Base-by-base conservation (phyloP, 2,113 vertebrate species). In the Aplodontia rufa region DNA sequence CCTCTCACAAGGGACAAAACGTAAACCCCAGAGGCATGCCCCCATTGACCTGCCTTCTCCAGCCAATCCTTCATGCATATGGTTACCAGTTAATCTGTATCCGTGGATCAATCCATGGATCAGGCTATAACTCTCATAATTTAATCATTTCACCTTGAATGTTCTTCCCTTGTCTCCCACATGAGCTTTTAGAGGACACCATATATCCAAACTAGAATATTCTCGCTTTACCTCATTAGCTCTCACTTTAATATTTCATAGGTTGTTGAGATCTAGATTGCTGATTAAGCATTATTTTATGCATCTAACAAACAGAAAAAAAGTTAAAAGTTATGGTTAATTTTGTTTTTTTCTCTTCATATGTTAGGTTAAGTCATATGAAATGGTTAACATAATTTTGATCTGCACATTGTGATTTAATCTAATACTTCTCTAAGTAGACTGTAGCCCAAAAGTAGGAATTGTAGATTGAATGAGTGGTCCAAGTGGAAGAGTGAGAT, bases 381-480 rank as follows among this genome's bases (percentile, higher is more conserved):
- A 83, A 49, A 30, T 91, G 55, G 3, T 86, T 28, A 93, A 0
- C 87, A 42, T 95, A 69, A 13, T 83, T 93, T 95, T 90, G 28
- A 83, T 37, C 7, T 45, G 58, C 35, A 83, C 82, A 95, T 79
- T 87, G 42, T 93, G 22, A 62, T 88, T 74, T 82, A 93, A 55
- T 37, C 45, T 75, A 40, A 72, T 69, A 32, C 20, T 95, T 66
- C n/a, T 4, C 42, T 87, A 72, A 79, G 60, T 3, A 66, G n/a
- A 35, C 13, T 53, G 2, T 5, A 89, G 24, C 32, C 22, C 26
- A 20, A 55, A 86, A 84, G 62, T 68, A 60, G 32, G 32, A 64
- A 90, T 82, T 96, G 64, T 58, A 91, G 71, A 91, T n/a, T 28
- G 66, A 30, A 19, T 93, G 81, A 75, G 26, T 88, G 28, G 35